A percentile compares a stretch with the other conserved stretches of the same genome.
Conservation (phyloP, 2,888 invertebrate genomes). For the Phoenoteleia sp. region DNA sequence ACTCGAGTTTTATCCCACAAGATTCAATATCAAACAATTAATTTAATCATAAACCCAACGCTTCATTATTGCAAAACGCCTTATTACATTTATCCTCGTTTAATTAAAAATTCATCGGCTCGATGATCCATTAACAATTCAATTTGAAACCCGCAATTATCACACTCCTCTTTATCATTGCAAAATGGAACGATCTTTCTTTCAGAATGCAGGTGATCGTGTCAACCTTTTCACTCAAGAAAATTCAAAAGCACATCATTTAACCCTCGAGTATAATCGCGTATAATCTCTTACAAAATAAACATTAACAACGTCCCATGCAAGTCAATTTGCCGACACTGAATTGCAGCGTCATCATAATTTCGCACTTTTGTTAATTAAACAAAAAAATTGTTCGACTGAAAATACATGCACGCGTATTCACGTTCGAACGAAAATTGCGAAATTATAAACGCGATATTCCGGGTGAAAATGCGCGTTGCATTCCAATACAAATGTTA, state of each 20-base stretch:
- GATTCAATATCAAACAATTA: neutral
- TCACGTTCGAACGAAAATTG: conserved; percentile 8
- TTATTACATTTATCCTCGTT: neutral
- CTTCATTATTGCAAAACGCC: neutral
- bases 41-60: neutral
- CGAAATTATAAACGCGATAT: conserved; percentile 31
- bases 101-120: neutral
- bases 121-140: neutral
- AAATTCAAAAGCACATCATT: neutral
- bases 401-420: neutral
- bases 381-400: neutral
- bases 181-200: too few species aligned
- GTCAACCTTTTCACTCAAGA: neutral
- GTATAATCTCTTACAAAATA: neutral
- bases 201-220: neutral
- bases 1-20: neutral
- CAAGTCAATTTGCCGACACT: neutral
- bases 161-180: too few species aligned
- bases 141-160: neutral
- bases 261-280: neutral
- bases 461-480: conserved; percentile 5
- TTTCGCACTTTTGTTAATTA: neutral
- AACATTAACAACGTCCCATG: neutral
- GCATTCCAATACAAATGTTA: conserved; percentile 26
- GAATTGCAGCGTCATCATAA: neutral